Evolutionary conservation across 1,140 invertebrate species (phyloP).

Genomic region (Drosophila trapezifrons): DNA sequence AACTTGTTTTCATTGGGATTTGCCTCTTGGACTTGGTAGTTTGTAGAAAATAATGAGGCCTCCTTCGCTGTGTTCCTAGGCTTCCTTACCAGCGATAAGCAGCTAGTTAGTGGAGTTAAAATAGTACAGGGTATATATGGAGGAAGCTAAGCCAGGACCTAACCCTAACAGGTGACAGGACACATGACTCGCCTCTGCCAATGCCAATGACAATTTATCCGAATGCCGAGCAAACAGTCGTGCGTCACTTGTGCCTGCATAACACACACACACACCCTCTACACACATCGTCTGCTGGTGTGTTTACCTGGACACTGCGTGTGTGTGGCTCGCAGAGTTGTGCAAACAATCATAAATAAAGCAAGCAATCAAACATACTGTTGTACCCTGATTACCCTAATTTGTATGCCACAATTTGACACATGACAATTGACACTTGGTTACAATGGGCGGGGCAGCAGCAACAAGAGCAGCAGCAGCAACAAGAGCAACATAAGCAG

Average conservation of each 20-base stretch:
- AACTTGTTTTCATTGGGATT: slow-evolving; percentile 65
- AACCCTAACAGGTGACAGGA: slow-evolving; percentile 1
- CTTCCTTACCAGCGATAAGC: slow-evolving; percentile 1
- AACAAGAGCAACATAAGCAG: slow-evolving; percentile 7
- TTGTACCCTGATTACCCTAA: slow-evolving; percentile 66
- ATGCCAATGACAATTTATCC: slow-evolving; percentile 41
- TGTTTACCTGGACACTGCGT: slow-evolving; percentile 27
- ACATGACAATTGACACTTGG: slow-evolving; percentile 69
- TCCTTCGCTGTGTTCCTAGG: slow-evolving; percentile 3
- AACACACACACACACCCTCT: background rate
- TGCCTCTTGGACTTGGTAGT: slow-evolving; percentile 51
- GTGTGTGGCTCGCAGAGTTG: slow-evolving; percentile 36
- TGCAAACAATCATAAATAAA: slow-evolving; percentile 67
- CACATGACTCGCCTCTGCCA: background rate
- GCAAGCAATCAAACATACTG: slow-evolving; percentile 69
- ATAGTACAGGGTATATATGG: no score
- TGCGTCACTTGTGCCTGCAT: background rate
- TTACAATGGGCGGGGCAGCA: slow-evolving; percentile 46
- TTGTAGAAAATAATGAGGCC: slow-evolving; percentile 48
- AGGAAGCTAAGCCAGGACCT: no score
- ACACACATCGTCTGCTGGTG: background rate
- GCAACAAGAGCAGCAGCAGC: slow-evolving; percentile 4
- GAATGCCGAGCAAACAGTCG: slow-evolving; percentile 28
- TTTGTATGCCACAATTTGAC: slow-evolving; percentile 69
- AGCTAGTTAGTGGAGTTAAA: slow-evolving; percentile 3